phyloP scores from a whole-genome alignment of 2,113 vertebrate genomes.

The Cheirogaleus medius region DNA sequence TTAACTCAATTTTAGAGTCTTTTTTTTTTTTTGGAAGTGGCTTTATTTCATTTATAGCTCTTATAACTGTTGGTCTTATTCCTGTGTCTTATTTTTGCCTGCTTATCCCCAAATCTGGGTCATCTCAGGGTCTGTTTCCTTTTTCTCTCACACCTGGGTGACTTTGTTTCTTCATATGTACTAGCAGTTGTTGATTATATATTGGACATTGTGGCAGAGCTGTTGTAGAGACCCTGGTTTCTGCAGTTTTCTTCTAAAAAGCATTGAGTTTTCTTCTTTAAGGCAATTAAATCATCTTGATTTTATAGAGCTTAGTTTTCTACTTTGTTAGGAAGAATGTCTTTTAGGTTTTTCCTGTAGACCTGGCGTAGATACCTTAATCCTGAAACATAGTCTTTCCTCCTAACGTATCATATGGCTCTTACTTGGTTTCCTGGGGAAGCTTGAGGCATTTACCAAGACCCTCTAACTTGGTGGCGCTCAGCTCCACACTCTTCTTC shows the following conservation, averaged over 20 bases:
- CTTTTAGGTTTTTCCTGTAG: not conserved
- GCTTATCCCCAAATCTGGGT: not conserved
- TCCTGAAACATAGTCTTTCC: not conserved
- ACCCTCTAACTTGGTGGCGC: not conserved
- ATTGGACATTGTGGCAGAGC: not conserved
- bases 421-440: not conserved
- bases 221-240: not conserved
- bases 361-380: not conserved
- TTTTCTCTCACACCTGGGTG: not conserved
- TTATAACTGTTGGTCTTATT: not conserved
- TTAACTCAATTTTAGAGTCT: not conserved
- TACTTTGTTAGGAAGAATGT: not conserved
- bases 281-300: not conserved
- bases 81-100: not conserved
- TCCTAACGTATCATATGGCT: not conserved
- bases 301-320: not conserved
- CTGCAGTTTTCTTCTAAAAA: not conserved
- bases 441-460: not conserved
- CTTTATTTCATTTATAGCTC: not conserved
- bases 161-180: not conserved
- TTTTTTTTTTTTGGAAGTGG: not conserved
- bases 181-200: not conserved
- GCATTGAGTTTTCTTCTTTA: not conserved
- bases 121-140: not conserved
- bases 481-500: not conserved